Base-by-base conservation (phyloP, 2,113 vertebrate species). In the Elaphurus davidianus region DNA sequence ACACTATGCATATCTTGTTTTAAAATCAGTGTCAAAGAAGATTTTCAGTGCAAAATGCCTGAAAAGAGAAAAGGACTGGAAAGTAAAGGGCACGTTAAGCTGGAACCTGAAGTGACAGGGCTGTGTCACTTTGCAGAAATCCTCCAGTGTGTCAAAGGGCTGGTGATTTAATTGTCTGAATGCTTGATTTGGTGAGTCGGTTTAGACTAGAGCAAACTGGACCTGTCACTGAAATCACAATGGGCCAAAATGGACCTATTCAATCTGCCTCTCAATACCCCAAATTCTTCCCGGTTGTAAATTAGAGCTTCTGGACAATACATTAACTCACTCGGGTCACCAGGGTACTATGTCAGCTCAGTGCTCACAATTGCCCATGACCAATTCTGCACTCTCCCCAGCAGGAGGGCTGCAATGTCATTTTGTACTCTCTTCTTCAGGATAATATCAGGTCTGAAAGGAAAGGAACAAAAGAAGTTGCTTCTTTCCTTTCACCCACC, bases 171-270 rank as follows among this genome's bases (percentile, higher is more conserved):
- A 97, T 97, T 97, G 96, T 97, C 90, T 95, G 94, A 97, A 91
- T 90, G 90, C 87, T 45, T 95, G 98, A 97, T 97, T 96, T 95
- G 96, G 96, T 74, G 94, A 97, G 96, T 97, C 97, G 90, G 94
- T 96, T 95, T 90, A 96, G 96, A 96, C 62, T 81, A 92, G 97
- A 97, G 94, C 92, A 82, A 96, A 98, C 98, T 83, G 94, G 97
- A 96, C 97, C 96, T 98, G 97, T 98, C 97, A 97, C 79, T 92
- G 90, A 96, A 96, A 94, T 98, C 94, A 98, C 98, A 98, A 95
- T 96, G 96, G 95, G 47, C 85, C 89, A 95, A 96, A 97, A 97
- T 97, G 97, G 94, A 78, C 95, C 97, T 98, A 97, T 98, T 97
- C 97, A 97, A n/a, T 95, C 95, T 82, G 92, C 90, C 84, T 96